Evolutionary conservation across 2,888 invertebrate genomes (phyloP).

Genomic region (Plutella xylostella): DNA sequence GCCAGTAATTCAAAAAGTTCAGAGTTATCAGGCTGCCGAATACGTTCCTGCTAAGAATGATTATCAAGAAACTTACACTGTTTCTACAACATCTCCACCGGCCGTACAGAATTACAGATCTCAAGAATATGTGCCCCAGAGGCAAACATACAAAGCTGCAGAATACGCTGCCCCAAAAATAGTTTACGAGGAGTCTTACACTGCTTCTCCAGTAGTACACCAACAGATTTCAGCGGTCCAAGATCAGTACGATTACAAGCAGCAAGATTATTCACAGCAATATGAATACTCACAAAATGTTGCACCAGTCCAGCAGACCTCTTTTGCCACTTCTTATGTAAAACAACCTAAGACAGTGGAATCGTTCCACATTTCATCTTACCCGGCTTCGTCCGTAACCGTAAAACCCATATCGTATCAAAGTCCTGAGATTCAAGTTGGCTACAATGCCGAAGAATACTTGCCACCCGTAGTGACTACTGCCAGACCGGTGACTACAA

Average conservation of each 20-base stretch:
- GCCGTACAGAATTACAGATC: background rate
- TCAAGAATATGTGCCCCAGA: slow-evolving; percentile 32
- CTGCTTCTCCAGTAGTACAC: slow-evolving; percentile 34
- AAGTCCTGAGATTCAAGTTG: slow-evolving; percentile 49
- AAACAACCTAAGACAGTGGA: slow-evolving; percentile 38
- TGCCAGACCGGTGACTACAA: slow-evolving; percentile 31
- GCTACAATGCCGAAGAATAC: slow-evolving; percentile 52
- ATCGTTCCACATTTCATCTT: slow-evolving; percentile 39
- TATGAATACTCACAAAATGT: slow-evolving; percentile 18
- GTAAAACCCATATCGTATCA: slow-evolving; percentile 35
- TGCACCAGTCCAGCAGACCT: slow-evolving; percentile 24
- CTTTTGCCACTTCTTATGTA: slow-evolving; percentile 35
- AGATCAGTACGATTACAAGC: slow-evolving; percentile 33
- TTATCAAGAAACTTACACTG: slow-evolving; percentile 22
- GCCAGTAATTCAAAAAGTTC: background rate
- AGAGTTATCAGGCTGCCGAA: slow-evolving; percentile 18
- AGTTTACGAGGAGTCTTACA: slow-evolving; percentile 24
- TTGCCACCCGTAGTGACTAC: slow-evolving; percentile 40
- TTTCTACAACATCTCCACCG: background rate
- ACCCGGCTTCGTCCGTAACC: slow-evolving; percentile 32
- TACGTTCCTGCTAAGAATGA: slow-evolving; percentile 34
- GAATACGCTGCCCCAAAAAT: slow-evolving; percentile 34
- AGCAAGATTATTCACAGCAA: slow-evolving; percentile 28
- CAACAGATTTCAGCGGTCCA: slow-evolving; percentile 31
- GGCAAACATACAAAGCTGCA: slow-evolving; percentile 33